These are phyloP conservation scores for Acanthococcus lagerstroemiae DNA, from an alignment of 2,888 invertebrate species.

Conservation along the genomic window DNA sequence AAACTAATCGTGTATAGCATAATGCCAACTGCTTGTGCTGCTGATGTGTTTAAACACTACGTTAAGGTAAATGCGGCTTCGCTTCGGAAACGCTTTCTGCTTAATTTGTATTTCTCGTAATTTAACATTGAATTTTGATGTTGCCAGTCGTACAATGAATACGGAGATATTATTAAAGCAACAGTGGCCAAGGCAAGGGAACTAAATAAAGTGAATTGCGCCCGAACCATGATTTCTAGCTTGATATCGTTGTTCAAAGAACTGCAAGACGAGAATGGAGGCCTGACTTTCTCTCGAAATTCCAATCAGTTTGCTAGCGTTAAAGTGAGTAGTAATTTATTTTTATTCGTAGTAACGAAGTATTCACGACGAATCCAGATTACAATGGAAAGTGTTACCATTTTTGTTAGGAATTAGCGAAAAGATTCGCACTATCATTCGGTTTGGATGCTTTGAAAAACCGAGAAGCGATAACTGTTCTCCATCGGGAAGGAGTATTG, in stretches of 20 bases:
- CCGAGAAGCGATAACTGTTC: conserved; percentile 87
- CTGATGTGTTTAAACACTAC: conserved; percentile 94
- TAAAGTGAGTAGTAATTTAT: conserved; percentile 56
- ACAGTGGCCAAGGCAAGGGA: conserved; percentile 94
- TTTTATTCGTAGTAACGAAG: background rate
- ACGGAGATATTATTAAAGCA: conserved; percentile 95
- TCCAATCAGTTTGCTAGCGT: conserved; percentile 79
- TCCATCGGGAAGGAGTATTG: conserved; percentile 87
- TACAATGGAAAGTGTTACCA: background rate
- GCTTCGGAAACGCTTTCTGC: background rate
- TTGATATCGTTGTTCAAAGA: conserved; percentile 80
- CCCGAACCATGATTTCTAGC: conserved; percentile 85
- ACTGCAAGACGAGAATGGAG: conserved; percentile 46
- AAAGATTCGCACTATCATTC: conserved; percentile 92
- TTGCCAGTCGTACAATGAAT: conserved; percentile 85
- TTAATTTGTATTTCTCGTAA: background rate
- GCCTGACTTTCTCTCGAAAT: conserved; percentile 49
- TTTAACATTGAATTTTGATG: conserved; percentile 27
- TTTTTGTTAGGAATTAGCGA: conserved; percentile 72
- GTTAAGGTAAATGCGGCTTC: conserved; percentile 58
- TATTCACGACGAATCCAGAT: no score
- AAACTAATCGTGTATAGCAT: conserved; percentile 97
- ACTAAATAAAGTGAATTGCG: conserved; percentile 92
- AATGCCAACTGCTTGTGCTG: conserved; percentile 80
- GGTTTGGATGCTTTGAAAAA: conserved; percentile 94